Conservation (phyloP, 2,113 vertebrate species). For the western clawed frog (Xenopus tropicalis) region UCB_Xtro_10.0 CM004449.2:22889501-22890000, state of each 20-base stretch:
- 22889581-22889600: slow-evolving; percentile 35
- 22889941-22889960: slow-evolving; percentile 8
- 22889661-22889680: slow-evolving; percentile 41
- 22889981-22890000: background rate
- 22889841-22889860: background rate
- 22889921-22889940: slow-evolving; percentile 27
- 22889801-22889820: background rate
- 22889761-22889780: background rate
- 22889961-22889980: slow-evolving; percentile 11
- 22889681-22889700: slow-evolving; percentile 42
- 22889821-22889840: background rate
- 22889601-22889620: slow-evolving; percentile 37
- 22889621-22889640: slow-evolving; percentile 41
- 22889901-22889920: slow-evolving; percentile 16
- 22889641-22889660: slow-evolving; percentile 39
- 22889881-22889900: slow-evolving; percentile 10
- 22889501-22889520: slow-evolving; percentile 43
- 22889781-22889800: background rate
- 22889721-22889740: slow-evolving; percentile 1
- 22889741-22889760: slow-evolving; percentile 17
- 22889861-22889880: slow-evolving; percentile 1
- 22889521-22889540: slow-evolving; percentile 44
- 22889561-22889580: slow-evolving; percentile 40
- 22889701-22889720: slow-evolving; percentile 24
- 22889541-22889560: slow-evolving; percentile 44